Evolutionary conservation across 2,888 invertebrate genomes (phyloP).

Genomic region (Thecophora atra): DNA sequence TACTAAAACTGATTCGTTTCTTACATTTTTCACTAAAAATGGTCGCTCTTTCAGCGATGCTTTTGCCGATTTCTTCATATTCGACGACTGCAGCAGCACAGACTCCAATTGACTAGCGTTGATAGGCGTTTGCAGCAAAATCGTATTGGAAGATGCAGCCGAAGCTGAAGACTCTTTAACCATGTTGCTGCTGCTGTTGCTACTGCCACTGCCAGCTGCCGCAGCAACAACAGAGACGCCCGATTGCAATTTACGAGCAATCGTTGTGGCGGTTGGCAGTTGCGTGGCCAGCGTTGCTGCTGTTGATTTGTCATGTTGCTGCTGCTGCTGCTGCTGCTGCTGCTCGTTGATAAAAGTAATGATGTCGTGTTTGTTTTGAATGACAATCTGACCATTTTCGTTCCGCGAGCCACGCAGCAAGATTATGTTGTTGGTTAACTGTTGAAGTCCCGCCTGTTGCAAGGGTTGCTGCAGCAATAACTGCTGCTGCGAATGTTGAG

Average conservation of each 20-base stretch:
- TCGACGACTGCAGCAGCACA: conserved; percentile 55
- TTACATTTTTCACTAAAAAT: conserved; percentile 60
- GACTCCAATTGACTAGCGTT: conserved; percentile 64
- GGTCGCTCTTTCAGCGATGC: conserved; percentile 50
- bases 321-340: conserved; percentile 52
- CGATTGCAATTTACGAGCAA: conserved; percentile 56
- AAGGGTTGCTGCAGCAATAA: conserved; percentile 49
- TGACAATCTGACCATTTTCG: conserved; percentile 66
- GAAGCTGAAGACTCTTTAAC: conserved; percentile 34
- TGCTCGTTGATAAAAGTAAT: conserved; percentile 64
- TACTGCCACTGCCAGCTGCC: conserved; percentile 30
- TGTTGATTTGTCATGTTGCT: conserved; percentile 50
- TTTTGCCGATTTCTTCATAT: conserved; percentile 48
- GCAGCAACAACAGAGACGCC: conserved; percentile 36
- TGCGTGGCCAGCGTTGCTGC: conserved; percentile 59
- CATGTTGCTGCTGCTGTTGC: conserved; percentile 34
- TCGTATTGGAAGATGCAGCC: conserved; percentile 55
- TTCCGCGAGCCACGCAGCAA: conserved; percentile 65
- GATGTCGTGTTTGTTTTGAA: conserved; percentile 66
- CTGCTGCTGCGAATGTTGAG: too few relatives aligned
- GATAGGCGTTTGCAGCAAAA: conserved; percentile 64
- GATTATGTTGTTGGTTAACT: conserved; percentile 62
- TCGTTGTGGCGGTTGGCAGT: conserved; percentile 60
- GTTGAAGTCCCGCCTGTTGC: conserved; percentile 54
- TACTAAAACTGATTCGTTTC: conserved; percentile 35